phyloP scores from a whole-genome alignment of 2,113 vertebrate genomes.

The Sylvilagus bachmani region DNA sequence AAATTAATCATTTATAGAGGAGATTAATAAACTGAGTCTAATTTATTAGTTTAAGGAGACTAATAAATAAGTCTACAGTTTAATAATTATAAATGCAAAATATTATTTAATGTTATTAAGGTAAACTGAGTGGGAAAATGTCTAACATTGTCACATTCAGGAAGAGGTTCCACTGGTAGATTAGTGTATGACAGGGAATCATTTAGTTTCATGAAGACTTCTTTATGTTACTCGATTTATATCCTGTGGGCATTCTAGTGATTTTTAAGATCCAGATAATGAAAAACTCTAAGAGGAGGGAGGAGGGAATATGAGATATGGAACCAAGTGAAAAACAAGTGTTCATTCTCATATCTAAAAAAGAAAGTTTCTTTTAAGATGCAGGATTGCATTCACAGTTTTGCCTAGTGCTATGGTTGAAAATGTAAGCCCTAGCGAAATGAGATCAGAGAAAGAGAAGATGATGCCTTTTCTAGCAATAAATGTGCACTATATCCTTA shows the following conservation, averaged over 20 bases:
- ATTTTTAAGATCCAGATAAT: neutral
- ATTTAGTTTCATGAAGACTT: neutral
- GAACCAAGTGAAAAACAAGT: neutral
- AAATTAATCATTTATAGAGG: neutral
- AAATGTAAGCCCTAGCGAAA: conserved; percentile 2
- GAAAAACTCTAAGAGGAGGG: neutral
- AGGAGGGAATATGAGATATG: neutral
- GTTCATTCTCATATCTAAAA: neutral
- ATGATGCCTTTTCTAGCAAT: neutral
- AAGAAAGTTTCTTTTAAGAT: neutral
- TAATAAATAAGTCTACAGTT: too few relatives aligned
- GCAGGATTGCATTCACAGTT: neutral
- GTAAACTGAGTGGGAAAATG: neutral
- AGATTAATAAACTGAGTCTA: too few relatives aligned
- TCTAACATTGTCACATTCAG: neutral
- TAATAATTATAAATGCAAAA: neutral
- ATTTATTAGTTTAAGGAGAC: too few relatives aligned
- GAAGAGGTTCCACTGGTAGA: neutral
- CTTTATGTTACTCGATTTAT: neutral
- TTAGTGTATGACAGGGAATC: neutral
- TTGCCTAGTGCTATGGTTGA: neutral
- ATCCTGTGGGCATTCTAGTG: neutral
- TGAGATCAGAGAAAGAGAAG: conserved; percentile 10
- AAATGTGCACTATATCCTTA: neutral
- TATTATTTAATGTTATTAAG: conserved; percentile 9